Evolutionary conservation across 2,797 vertebrate genomes (phyloP).

Genomic region (Eleutherodactylus coqui): DNA sequence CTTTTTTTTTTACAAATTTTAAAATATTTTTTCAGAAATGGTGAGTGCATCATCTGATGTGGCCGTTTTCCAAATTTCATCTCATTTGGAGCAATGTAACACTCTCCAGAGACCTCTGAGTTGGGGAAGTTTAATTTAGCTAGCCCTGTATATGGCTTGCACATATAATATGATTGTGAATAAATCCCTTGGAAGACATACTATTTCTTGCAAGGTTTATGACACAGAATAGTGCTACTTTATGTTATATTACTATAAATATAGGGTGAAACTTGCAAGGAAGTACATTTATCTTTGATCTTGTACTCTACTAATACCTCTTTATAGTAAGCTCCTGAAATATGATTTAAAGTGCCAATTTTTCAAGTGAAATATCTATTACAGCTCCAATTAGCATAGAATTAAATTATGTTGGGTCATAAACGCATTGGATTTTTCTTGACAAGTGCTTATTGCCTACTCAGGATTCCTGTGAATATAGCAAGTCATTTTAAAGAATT

Average conservation of each 20-base stretch:
- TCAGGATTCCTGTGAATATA: conserved; percentile 11
- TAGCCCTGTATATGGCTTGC: background rate
- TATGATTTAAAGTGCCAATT: conserved; percentile 61
- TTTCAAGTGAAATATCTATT: conserved; percentile 60
- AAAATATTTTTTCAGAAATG: too few relatives aligned
- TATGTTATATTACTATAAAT: conserved; percentile 32
- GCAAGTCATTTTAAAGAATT: conserved; percentile 29
- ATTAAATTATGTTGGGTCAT: conserved; percentile 59
- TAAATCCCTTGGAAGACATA: background rate
- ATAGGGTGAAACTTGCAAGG: conserved; percentile 33
- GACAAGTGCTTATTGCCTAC: conserved; percentile 41
- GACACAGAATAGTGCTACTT: background rate
- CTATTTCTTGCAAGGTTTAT: background rate
- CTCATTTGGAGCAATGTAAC: too few relatives aligned
- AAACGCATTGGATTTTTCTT: conserved; percentile 56
- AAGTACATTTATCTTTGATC: conserved; percentile 48
- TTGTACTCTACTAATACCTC: conserved; percentile 47
- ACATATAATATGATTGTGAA: background rate
- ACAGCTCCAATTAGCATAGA: conserved; percentile 54
- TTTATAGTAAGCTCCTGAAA: conserved; percentile 36
- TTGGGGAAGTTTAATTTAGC: background rate
- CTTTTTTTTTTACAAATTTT: too few relatives aligned
- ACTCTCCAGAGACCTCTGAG: too few relatives aligned
- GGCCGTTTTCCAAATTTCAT: too few relatives aligned
- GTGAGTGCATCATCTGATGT: too few relatives aligned